Evolutionary conservation across 2,888 invertebrate genomes (phyloP).

Genomic region (Tachina grossa): DNA sequence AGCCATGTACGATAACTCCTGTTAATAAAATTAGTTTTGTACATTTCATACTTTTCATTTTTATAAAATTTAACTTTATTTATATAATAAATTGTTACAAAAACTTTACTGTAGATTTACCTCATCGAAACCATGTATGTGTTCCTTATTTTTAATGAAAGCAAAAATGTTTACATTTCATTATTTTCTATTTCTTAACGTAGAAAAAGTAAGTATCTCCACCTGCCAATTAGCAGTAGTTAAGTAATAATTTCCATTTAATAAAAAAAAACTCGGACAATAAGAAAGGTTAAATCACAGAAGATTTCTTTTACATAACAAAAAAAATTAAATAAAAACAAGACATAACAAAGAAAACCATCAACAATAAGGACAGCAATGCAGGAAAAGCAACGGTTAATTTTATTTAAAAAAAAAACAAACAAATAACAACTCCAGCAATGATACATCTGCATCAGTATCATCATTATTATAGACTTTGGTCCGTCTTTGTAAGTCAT

Average conservation of each 20-base stretch:
- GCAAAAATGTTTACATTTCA: neutral
- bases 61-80: no score
- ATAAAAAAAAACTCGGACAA: constrained; percentile 34
- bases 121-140: neutral
- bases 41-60: no score
- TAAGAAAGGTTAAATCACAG: constrained; percentile 15
- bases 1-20: no score
- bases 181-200: neutral
- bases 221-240: constrained; percentile 63
- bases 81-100: no score
- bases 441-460: constrained; percentile 64
- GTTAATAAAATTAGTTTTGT: no score
- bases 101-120: no score
- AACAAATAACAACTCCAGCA: constrained; percentile 61
- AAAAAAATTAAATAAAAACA: constrained; percentile 5
- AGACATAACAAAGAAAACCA: neutral
- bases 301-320: constrained; percentile 47
- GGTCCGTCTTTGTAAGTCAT: constrained; percentile 30
- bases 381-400: constrained; percentile 67
- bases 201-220: neutral
- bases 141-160: neutral
- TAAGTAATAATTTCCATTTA: constrained; percentile 60
- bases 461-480: constrained; percentile 18
- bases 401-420: constrained; percentile 56
- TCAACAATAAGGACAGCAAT: constrained; percentile 23